Conservation (phyloP, 2,113 vertebrate genomes). For the Polypterus bichir region DNA sequence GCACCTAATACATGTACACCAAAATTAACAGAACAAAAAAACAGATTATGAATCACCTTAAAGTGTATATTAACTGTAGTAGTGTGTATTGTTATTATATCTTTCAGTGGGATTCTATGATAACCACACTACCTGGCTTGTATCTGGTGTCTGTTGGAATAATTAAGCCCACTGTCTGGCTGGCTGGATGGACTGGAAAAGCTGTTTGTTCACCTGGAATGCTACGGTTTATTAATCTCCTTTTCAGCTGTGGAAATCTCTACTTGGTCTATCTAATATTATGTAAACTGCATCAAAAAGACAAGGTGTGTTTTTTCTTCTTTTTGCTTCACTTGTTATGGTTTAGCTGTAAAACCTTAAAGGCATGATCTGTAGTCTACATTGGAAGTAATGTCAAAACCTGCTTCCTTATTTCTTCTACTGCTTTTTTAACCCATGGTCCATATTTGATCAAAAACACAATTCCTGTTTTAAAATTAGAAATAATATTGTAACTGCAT, state of each 20-base stretch:
- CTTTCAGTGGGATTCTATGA: slow-evolving; percentile 92
- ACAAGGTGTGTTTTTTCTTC: slow-evolving; percentile 54
- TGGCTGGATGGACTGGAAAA: slow-evolving; percentile 61
- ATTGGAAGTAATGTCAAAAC: neutral
- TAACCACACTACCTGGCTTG: slow-evolving; percentile 83
- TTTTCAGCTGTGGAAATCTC: slow-evolving; percentile 84
- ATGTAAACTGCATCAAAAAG: slow-evolving; percentile 64
- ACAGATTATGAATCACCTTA: too few species aligned
- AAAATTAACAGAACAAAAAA: too few species aligned
- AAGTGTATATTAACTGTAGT: too few species aligned
- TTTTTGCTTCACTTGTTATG: neutral
- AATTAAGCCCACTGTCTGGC: slow-evolving; percentile 70
- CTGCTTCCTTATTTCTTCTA: too few species aligned
- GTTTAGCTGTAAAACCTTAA: neutral
- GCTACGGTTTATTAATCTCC: slow-evolving; percentile 87
- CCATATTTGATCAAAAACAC: too few species aligned
- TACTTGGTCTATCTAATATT: slow-evolving; percentile 77
- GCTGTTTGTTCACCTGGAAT: slow-evolving; percentile 77
- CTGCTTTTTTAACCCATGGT: too few species aligned
- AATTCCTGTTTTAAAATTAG: too few species aligned
- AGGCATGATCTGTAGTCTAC: neutral
- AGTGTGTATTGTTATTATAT: too few species aligned
- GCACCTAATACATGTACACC: too few species aligned
- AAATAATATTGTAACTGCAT: too few species aligned
- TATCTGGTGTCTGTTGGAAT: slow-evolving; percentile 78